phyloP scores from a whole-genome alignment of 2,113 vertebrate species.

The Planiliza haematocheilus region DNA sequence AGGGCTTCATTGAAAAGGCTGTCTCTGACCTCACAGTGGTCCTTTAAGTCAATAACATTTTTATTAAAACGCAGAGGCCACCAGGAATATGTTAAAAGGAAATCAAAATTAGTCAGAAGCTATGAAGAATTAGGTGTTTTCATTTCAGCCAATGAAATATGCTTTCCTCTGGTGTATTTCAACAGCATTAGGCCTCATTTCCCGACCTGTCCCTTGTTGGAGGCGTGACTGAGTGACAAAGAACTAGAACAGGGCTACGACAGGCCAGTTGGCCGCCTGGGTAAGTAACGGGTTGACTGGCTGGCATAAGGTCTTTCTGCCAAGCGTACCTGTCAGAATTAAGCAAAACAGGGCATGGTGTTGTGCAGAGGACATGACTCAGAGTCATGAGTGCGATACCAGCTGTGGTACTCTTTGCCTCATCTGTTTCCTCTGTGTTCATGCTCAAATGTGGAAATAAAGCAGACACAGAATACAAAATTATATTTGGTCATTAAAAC shows the following conservation, averaged over 20 bases:
- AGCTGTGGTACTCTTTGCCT: slow-evolving; percentile 45
- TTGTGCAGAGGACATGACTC: slow-evolving; percentile 48
- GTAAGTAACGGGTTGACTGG: slow-evolving; percentile 33
- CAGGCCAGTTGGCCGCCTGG: slow-evolving; percentile 32
- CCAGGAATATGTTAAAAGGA: slow-evolving; percentile 56
- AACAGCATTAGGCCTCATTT: slow-evolving; percentile 62
- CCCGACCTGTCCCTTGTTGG: slow-evolving; percentile 43
- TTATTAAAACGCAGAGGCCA: slow-evolving; percentile 57
- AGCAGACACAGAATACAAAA: slow-evolving; percentile 27
- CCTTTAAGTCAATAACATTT: slow-evolving; percentile 58
- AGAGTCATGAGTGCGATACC: slow-evolving; percentile 26
- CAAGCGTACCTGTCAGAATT: slow-evolving; percentile 46
- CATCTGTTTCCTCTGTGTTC: slow-evolving; percentile 34
- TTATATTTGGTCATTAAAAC: slow-evolving; percentile 55
- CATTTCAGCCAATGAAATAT: slow-evolving; percentile 49
- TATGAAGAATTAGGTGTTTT: slow-evolving; percentile 63
- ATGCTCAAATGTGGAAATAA: slow-evolving; percentile 35
- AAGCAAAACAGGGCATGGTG: slow-evolving; percentile 37
- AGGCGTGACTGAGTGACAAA: slow-evolving; percentile 48
- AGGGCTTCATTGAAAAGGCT: slow-evolving; percentile 41
- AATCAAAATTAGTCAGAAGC: slow-evolving; percentile 63
- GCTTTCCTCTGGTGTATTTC: slow-evolving; percentile 61
- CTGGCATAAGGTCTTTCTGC: slow-evolving; percentile 40
- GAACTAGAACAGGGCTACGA: slow-evolving; percentile 32
- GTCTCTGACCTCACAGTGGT: slow-evolving; percentile 60